Percentiles rank a stretch among this genome's conserved stretches.
Conservation (phyloP, 2,113 vertebrate species). For the Cryptomyrus ogoouensis region DNA sequence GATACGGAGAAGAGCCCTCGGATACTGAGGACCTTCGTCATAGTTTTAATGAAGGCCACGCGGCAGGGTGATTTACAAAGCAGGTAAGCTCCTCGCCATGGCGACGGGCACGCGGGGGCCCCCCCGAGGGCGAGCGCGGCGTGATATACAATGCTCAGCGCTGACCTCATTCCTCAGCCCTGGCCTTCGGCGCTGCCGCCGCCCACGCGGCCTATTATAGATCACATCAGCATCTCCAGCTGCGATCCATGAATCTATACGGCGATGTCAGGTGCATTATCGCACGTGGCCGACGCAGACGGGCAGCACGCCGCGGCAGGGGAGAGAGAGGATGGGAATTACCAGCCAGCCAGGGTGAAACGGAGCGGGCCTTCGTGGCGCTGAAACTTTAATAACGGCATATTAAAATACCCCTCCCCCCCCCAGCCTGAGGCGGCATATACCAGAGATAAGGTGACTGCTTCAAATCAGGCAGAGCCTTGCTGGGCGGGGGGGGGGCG, state of each 20-base stretch:
- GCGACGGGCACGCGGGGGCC: background rate
- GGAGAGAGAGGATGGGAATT: background rate
- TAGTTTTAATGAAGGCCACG: background rate
- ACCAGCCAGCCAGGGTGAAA: background rate
- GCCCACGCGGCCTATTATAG: background rate
- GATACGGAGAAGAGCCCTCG: background rate
- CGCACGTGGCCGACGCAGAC: background rate
- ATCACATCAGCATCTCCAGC: conserved; percentile 12
- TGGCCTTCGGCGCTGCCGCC: background rate
- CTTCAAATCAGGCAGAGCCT: background rate
- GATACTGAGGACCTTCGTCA: background rate
- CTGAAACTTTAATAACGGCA: conserved; percentile 23
- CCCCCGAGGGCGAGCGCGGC: background rate
- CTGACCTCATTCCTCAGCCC: background rate
- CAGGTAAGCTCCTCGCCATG: background rate
- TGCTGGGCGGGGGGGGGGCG: background rate
- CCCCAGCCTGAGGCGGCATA: conserved; percentile 6
- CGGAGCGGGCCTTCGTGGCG: background rate
- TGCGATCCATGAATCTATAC: conserved; percentile 17
- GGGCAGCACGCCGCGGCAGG: background rate
- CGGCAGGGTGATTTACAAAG: background rate
- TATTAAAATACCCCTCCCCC: conserved; percentile 6
- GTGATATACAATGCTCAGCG: conserved; percentile 4
- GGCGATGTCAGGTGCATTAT: conserved; percentile 18
- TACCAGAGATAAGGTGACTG: conserved; percentile 4